These are phyloP conservation scores for Halcyon badia DNA, from an alignment of 2,797 vertebrate species.

Conservation along the genomic window DNA sequence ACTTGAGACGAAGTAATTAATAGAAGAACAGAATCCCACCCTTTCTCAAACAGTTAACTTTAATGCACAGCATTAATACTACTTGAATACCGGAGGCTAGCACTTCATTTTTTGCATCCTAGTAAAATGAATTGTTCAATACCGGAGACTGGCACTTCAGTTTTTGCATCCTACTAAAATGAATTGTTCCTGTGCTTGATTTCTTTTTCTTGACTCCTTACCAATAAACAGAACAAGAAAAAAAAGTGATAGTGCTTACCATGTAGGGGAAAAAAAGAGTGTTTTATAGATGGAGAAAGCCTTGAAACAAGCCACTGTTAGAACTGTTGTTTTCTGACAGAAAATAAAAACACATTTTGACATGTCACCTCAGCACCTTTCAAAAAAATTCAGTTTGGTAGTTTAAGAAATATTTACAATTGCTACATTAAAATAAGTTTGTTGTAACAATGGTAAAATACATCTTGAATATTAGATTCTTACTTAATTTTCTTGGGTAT, in stretches of 20 bases:
- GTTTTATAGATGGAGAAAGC: neutral
- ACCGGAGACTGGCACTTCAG: neutral
- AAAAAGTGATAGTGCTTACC: neutral
- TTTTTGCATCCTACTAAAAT: neutral
- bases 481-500: neutral
- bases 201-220: neutral
- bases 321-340: neutral
- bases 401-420: neutral
- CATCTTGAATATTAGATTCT: neutral
- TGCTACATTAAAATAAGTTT: neutral
- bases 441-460: neutral
- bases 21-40: neutral
- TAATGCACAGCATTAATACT: neutral
- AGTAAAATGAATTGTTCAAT: neutral
- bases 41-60: neutral
- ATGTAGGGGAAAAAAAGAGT: accelerated
- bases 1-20: neutral
- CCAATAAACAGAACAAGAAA: neutral
- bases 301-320: neutral
- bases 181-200: neutral
- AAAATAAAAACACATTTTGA: neutral
- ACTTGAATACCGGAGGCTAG: neutral
- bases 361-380: neutral
- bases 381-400: neutral
- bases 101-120: neutral